A percentile compares a stretch with the other conserved stretches of the same genome.
phyloP scores from a whole-genome alignment of 53 echinoderm and acorn worm genomes.

The Antedon mediterranea region DNA sequence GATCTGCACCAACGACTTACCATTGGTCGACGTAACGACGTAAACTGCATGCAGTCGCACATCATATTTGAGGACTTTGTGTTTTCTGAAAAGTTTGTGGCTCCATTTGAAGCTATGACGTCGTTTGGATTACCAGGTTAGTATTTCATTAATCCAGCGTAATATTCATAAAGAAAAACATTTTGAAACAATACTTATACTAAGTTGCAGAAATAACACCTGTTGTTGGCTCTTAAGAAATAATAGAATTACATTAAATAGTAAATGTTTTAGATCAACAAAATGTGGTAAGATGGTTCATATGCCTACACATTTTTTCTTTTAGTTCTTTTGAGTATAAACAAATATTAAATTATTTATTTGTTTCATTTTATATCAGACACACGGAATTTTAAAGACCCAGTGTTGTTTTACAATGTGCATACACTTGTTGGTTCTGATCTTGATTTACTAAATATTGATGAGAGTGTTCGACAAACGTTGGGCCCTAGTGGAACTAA shows the following conservation, averaged over 20 bases:
- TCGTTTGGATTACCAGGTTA: not conserved
- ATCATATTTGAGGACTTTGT: not conserved
- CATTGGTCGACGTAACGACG: constrained; percentile 5
- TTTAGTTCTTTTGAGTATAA: no score
- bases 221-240: no score
- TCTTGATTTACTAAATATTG: not conserved
- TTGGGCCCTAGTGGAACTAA: not conserved
- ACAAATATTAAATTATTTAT: no score
- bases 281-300: no score
- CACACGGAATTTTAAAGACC: not conserved
- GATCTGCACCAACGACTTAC: not conserved
- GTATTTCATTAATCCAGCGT: not conserved
- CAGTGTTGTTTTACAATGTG: not conserved
- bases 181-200: no score
- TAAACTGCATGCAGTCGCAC: not conserved
- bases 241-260: no score
- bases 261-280: no score
- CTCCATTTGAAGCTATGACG: not conserved
- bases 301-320: no score
- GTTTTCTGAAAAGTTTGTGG: not conserved
- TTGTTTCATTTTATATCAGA: not conserved
- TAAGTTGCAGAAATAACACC: no score
- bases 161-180: no score
- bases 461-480: not conserved
- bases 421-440: not conserved